A percentile compares a stretch with the other conserved stretches of the same genome.
Conservation (phyloP, 2,113 vertebrate species). For the Fukomys damarensis region DNA sequence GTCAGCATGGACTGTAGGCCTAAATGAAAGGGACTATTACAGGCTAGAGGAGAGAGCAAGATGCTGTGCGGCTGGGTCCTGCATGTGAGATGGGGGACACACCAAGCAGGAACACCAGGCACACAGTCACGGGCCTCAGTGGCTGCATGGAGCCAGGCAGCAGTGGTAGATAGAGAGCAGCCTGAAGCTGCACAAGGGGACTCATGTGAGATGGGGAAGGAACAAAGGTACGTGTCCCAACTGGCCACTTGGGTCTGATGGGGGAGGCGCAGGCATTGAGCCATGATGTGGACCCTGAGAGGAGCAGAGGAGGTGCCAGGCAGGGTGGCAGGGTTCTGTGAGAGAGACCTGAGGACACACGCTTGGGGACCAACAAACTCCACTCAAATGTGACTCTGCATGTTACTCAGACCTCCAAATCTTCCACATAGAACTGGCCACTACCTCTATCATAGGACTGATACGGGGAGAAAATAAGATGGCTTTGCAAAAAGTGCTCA, state of each 20-base stretch:
- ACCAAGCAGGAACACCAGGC: background rate
- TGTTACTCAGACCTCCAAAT: background rate
- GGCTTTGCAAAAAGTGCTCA: conserved; percentile 32
- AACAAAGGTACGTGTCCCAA: background rate
- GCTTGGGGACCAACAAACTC: background rate
- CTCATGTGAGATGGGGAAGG: background rate
- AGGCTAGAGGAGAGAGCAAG: background rate
- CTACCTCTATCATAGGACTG: background rate
- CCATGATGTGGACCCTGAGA: background rate
- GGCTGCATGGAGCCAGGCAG: background rate
- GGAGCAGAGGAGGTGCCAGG: background rate
- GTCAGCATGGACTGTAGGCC: background rate
- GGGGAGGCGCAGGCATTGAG: background rate
- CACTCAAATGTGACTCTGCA: background rate
- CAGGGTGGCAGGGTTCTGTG: background rate
- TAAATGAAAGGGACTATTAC: background rate
- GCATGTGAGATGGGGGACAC: background rate
- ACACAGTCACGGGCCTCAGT: background rate
- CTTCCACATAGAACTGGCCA: background rate
- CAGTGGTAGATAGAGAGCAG: background rate
- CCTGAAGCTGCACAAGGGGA: background rate
- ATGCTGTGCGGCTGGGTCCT: background rate
- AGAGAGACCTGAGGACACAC: background rate
- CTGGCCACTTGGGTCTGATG: background rate
- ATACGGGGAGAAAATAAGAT: conserved; percentile 27